A percentile compares a stretch with the other conserved stretches of the same genome.
Conservation (phyloP, 2,888 invertebrate genomes). For the Acronicta leporina region DNA sequence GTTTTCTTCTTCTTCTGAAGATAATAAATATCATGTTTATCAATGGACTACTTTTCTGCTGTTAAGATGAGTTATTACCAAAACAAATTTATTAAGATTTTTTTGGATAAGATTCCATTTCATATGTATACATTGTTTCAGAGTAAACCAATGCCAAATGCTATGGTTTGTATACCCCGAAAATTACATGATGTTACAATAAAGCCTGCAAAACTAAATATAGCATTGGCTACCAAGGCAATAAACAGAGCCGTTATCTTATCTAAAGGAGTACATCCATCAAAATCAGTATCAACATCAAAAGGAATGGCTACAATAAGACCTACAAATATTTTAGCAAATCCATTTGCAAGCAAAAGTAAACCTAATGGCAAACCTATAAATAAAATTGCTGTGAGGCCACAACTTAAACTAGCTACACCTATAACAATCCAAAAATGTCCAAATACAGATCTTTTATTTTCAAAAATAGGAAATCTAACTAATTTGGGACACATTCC, state of each 20-base stretch:
- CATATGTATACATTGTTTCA: constrained; percentile 57
- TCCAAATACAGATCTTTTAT: constrained; percentile 54
- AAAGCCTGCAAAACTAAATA: constrained; percentile 62
- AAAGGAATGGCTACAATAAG: constrained; percentile 10
- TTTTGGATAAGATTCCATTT: background rate
- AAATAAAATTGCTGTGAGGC: constrained; percentile 39
- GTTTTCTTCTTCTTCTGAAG: too few species aligned
- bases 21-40: too few species aligned
- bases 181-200: constrained; percentile 72
- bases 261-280: constrained; percentile 24
- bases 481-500: constrained; percentile 31
- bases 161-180: constrained; percentile 82
- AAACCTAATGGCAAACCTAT: constrained; percentile 57
- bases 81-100: background rate
- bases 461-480: constrained; percentile 45
- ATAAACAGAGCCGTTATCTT: constrained; percentile 54
- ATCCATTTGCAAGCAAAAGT: constrained; percentile 57
- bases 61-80: background rate
- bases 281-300: constrained; percentile 20
- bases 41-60: too few species aligned
- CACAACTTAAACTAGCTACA: constrained; percentile 23
- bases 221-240: constrained; percentile 28
- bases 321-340: constrained; percentile 30
- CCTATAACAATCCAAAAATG: constrained; percentile 33
- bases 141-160: constrained; percentile 75